phyloP scores from a whole-genome alignment of 2,797 vertebrate genomes.

The Helostoma temminkii region DNA sequence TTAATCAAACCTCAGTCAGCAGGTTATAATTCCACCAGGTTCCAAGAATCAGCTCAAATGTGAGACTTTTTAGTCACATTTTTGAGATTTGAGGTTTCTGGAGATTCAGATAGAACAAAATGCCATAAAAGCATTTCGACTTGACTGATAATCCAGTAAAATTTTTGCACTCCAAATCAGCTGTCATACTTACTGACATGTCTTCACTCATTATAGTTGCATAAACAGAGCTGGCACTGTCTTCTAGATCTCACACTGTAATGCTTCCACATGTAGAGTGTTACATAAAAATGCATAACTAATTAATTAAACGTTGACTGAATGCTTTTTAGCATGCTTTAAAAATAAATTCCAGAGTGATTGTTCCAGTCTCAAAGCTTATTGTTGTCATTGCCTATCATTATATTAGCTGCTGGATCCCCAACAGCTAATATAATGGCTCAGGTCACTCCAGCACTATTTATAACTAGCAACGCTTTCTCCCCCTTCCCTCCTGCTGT shows the following conservation, averaged over 20 bases:
- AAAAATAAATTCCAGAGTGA: neutral
- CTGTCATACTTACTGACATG: neutral
- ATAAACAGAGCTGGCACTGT: neutral
- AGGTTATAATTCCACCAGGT: neutral
- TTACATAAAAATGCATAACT: neutral
- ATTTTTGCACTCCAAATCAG: neutral
- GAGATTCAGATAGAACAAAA: neutral
- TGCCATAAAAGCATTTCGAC: neutral
- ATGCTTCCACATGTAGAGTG: neutral
- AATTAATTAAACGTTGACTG: neutral
- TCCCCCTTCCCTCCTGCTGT: constrained; percentile 42
- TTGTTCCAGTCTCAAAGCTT: constrained; percentile 1
- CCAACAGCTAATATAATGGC: constrained; percentile 28
- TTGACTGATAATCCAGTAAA: constrained; percentile 10
- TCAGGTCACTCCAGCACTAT: constrained; percentile 52
- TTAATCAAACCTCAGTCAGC: no score
- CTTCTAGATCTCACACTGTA: neutral
- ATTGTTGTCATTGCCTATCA: constrained; percentile 1
- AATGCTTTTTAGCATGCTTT: neutral
- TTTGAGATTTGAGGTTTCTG: neutral
- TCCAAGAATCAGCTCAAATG: neutral
- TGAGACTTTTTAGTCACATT: neutral
- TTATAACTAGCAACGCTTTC: constrained; percentile 47
- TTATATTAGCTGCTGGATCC: constrained; percentile 3
- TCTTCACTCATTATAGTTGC: neutral